Evolutionary conservation across 2,113 vertebrate species (phyloP).

Genomic region (Sakesphorus luctuosus): DNA sequence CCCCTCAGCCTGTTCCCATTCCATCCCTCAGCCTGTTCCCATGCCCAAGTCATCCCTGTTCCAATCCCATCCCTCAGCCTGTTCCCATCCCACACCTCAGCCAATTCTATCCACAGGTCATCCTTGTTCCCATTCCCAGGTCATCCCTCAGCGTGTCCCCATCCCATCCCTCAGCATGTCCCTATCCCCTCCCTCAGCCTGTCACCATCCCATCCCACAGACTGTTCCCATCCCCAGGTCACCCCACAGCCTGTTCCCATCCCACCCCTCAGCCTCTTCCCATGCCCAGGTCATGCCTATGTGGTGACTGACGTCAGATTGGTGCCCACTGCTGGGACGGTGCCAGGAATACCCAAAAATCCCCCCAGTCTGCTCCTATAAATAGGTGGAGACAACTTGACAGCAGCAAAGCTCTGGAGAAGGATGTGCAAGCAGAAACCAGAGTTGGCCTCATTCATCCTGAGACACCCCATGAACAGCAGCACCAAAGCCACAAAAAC

Average conservation of each 20-base stretch:
- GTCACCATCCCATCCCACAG: too few species aligned
- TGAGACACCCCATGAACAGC: background rate
- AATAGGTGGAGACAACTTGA: background rate
- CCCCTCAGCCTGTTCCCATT: too few species aligned
- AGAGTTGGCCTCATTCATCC: background rate
- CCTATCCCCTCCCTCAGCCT: too few species aligned
- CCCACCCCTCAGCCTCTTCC: too few species aligned
- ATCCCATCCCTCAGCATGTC: too few species aligned
- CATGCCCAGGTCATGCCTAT: background rate
- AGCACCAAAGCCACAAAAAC: background rate
- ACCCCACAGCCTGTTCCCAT: background rate
- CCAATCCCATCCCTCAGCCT: too few species aligned
- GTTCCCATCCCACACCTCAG: background rate
- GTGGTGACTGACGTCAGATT: background rate
- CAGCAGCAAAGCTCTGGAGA: background rate
- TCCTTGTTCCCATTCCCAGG: background rate
- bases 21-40: too few species aligned
- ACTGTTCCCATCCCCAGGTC: too few species aligned
- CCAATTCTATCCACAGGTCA: too few species aligned
- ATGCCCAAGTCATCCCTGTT: too few species aligned
- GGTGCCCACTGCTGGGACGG: fast-evolving
- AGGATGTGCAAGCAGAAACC: background rate
- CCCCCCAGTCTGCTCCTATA: background rate
- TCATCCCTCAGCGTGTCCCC: too few species aligned
- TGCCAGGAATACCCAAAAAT: background rate